Evolutionary conservation across 37 sponge, comb jelly and placozoan species (phyloP), one percentile per base, ranked within the genome.

Genomic region (Mnemiopsis leidyi): DNA sequence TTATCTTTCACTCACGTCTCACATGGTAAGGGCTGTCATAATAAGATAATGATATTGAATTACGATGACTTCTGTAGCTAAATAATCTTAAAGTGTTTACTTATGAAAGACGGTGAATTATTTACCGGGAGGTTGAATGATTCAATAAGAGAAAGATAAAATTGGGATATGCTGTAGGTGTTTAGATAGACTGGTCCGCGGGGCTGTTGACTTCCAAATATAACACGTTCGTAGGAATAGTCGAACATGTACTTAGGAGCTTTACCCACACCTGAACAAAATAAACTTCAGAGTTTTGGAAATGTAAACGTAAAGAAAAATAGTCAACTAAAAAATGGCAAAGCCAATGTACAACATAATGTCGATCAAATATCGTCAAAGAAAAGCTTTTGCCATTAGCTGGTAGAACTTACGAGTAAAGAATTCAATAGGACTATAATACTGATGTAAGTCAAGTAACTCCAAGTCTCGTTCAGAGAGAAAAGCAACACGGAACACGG

Each of bases 151-250:
- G 37, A 36, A 9, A 36, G 38, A 38, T 79, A 79, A 23, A 79
- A 36, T 23, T 79, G 82, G 7, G 16, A 36, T 20, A 79, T 79
- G 23, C 37, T 79, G 82, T 36, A 79, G 36, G 35, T 26, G 82
- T 79, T 79, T 20, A 79, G 82, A 23, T 26, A 79, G 9, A 79
- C 82, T 1, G 82, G 82, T 23, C 82, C 82, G 3, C 82, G 32
- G 82, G 82, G 82, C 36, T 79, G 82, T 23, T 79, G 38, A 36
- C 82, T 79, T 7, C 82, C 82, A 32, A 79, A 79, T 33, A 79
- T 79, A 21, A 79, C 82, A 36, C 82, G 3, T 34, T 79, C 82
- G 38, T 79, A 79, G 38, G 37, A 36, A 38, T 26, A 79, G 26
- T 79, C 82, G 23, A 79, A 79, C 82, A 79, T 79, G 82, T 36